Conservation (phyloP, 2,113 vertebrate species). For the Notechis scutatus region DNA sequence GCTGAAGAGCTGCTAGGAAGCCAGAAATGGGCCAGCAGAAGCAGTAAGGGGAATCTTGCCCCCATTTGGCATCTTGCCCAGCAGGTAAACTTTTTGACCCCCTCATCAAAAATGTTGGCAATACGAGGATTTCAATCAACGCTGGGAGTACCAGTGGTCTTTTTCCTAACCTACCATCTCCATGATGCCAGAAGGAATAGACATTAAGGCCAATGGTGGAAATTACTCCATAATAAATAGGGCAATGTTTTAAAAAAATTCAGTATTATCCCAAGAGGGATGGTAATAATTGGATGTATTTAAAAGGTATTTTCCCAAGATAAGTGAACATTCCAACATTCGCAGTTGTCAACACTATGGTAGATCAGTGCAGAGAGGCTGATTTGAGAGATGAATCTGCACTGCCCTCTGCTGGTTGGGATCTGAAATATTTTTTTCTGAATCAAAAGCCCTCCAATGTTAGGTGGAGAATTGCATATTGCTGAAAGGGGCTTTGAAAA, state of each 20-base stretch:
- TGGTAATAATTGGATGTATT: neutral
- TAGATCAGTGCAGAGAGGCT: neutral
- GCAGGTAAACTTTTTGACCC: constrained; percentile 15
- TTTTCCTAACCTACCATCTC: neutral
- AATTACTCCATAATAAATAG: constrained; percentile 23
- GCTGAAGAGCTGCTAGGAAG: neutral
- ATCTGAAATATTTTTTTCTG: neutral
- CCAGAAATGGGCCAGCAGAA: constrained; percentile 7
- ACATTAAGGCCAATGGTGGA: constrained; percentile 17
- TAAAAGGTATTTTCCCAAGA: neutral
- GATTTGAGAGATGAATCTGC: neutral
- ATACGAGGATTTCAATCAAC: constrained; percentile 10
- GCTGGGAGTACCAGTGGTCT: neutral
- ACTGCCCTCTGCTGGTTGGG: constrained; percentile 11
- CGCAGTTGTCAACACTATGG: neutral
- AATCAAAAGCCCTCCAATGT: neutral
- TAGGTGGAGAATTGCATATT: neutral
- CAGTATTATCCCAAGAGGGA: constrained; percentile 2
- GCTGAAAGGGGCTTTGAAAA: neutral
- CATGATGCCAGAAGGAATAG: neutral
- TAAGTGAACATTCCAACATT: neutral
- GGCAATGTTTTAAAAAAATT: neutral
- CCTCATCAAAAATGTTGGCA: constrained; percentile 1
- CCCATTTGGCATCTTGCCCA: neutral
- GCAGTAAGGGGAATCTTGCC: constrained; percentile 2